Percentiles rank a stretch among this genome's conserved stretches.
Conservation (phyloP, 1,140 invertebrate species). For the Asobara japonica region DNA sequence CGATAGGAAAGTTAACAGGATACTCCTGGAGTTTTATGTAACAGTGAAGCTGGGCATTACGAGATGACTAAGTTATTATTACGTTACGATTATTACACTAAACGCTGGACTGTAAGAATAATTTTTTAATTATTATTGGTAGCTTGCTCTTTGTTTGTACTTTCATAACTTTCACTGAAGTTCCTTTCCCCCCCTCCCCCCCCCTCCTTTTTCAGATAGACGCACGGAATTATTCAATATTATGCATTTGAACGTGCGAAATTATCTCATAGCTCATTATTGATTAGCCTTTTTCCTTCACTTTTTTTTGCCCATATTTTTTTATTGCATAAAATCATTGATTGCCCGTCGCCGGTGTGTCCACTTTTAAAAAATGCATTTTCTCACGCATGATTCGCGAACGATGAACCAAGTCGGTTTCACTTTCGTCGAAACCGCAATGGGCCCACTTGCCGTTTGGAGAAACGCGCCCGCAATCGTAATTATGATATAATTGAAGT, state of each 20-base stretch:
- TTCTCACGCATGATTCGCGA: slow-evolving; percentile 14
- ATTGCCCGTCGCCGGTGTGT: too few relatives aligned
- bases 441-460: slow-evolving; percentile 12
- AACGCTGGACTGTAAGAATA: not conserved
- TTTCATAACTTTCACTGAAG: slow-evolving; percentile 1
- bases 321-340: too few relatives aligned
- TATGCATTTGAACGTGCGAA: too few relatives aligned
- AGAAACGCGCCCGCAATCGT: slow-evolving; percentile 3
- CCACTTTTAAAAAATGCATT: not conserved
- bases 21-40: slow-evolving; percentile 13
- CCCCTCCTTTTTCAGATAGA: too few relatives aligned
- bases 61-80: slow-evolving; percentile 20
- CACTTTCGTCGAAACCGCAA: slow-evolving; percentile 19
- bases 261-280: not conserved
- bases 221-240: too few relatives aligned
- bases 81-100: slow-evolving; percentile 11
- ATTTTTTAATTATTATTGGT: not conserved
- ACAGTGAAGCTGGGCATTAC: slow-evolving; percentile 12
- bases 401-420: slow-evolving; percentile 11
- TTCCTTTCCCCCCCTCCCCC: not conserved
- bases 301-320: too few relatives aligned
- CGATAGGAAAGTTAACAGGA: slow-evolving; percentile 33
- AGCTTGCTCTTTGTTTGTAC: not conserved
- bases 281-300: too few relatives aligned
- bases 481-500: not conserved